Evolutionary conservation across 2,113 vertebrate genomes (phyloP).

Genomic region (Pluvianellus socialis): DNA sequence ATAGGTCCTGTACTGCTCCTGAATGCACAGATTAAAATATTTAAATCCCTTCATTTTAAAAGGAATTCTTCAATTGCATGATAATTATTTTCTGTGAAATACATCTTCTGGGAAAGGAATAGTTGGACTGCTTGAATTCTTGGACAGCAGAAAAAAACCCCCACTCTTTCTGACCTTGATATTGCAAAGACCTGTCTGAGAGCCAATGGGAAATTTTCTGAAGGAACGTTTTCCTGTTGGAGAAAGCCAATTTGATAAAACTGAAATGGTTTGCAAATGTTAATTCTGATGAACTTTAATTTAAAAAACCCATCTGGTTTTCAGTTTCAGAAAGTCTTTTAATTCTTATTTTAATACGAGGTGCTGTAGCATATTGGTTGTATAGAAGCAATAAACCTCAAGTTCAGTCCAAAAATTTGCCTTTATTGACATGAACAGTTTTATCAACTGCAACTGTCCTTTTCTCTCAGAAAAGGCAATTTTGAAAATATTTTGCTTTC

Average conservation of each 20-base stretch:
- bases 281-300: neutral
- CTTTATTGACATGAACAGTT: neutral
- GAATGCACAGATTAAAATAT: neutral
- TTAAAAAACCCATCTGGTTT: neutral
- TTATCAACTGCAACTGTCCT: neutral
- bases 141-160: neutral
- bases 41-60: neutral
- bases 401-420: neutral
- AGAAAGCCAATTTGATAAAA: constrained; percentile 13
- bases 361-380: neutral
- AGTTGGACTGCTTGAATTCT: neutral
- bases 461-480: neutral
- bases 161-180: neutral
- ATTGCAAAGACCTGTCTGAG: neutral
- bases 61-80: neutral
- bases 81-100: neutral
- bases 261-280: neutral
- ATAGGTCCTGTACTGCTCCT: neutral
- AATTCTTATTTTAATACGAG: neutral
- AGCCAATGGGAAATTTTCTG: neutral
- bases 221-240: neutral
- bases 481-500: constrained; percentile 38
- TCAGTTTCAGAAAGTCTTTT: neutral
- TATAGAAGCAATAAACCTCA: neutral
- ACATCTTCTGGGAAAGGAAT: constrained; percentile 2